phyloP scores from a whole-genome alignment of 2,888 invertebrate species.

The Acleris emargana region DNA sequence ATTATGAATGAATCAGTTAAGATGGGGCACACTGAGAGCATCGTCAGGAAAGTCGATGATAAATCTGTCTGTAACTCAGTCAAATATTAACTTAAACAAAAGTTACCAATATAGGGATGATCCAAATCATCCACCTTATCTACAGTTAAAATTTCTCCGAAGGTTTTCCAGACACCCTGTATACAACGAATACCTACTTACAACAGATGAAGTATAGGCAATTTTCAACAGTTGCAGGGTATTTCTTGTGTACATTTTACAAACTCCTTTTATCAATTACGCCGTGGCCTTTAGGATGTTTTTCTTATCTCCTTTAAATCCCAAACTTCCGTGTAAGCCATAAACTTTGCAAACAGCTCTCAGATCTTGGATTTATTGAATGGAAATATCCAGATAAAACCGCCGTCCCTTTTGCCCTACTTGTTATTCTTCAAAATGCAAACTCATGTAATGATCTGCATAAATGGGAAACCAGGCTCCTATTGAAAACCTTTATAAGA shows the following conservation, averaged over 20 bases:
- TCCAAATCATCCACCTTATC: no score
- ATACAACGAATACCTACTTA: no score
- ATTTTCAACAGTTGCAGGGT: no score
- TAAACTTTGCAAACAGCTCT: slow-evolving; percentile 34
- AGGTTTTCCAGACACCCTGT: no score
- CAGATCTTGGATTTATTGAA: slow-evolving; percentile 37
- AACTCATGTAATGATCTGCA: slow-evolving; percentile 38
- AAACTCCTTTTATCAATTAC: neutral
- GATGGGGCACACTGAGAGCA: no score
- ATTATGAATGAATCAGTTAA: no score
- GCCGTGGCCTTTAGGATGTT: neutral
- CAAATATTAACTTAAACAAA: no score
- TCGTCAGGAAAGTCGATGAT: no score
- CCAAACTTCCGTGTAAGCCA: slow-evolving; percentile 29
- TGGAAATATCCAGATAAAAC: slow-evolving; percentile 35
- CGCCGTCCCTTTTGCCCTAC: slow-evolving; percentile 34
- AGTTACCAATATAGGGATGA: no score
- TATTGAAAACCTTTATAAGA: slow-evolving; percentile 37
- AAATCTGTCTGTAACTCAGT: no score
- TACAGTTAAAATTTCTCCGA: no score
- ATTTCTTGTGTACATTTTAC: neutral
- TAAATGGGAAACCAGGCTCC: slow-evolving; percentile 34
- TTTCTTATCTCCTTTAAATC: slow-evolving; percentile 17
- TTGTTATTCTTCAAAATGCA: slow-evolving; percentile 38
- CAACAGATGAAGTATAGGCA: no score